Evolutionary conservation across 1,140 invertebrate species (phyloP).

Genomic region (Drosophila lowei): DNA sequence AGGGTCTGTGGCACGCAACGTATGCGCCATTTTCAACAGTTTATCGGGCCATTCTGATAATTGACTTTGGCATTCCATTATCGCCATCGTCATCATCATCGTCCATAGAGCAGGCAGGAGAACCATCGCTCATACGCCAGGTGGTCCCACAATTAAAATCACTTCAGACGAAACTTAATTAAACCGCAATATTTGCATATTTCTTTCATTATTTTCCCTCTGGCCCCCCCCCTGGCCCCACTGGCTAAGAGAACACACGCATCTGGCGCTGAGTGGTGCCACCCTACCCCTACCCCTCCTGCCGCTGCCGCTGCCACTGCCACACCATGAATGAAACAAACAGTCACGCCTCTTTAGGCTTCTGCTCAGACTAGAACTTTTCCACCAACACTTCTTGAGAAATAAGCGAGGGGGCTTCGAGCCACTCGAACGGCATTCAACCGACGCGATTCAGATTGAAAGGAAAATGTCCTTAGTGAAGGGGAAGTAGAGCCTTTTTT

Average conservation of each 20-base stretch:
- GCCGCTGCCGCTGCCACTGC: neutral
- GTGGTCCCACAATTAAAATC: conserved; percentile 66
- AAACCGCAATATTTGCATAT: conserved; percentile 80
- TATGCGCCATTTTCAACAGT: conserved; percentile 59
- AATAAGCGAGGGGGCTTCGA: too few species aligned
- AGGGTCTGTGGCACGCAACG: conserved; percentile 21
- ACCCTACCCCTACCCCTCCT: neutral
- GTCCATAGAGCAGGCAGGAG: neutral
- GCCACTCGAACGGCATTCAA: too few species aligned
- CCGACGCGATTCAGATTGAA: too few species aligned
- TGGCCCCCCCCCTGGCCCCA: neutral
- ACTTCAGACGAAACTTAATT: conserved; percentile 66
- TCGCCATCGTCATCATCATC: conserved; percentile 31
- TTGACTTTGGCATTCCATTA: conserved; percentile 51
- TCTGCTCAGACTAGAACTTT: too few species aligned
- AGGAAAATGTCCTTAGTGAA: too few species aligned
- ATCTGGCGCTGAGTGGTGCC: conserved; percentile 33
- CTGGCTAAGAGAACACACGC: conserved; percentile 21
- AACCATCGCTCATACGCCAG: conserved; percentile 63
- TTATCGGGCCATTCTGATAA: conserved; percentile 51
- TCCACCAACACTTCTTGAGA: too few species aligned
- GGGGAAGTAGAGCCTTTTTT: too few species aligned
- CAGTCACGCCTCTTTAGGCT: conserved; percentile 44
- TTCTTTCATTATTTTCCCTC: conserved; percentile 49
- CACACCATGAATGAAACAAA: conserved; percentile 34